Evolutionary conservation across 2,113 vertebrate genomes (phyloP).

Genomic region (Pyrgilauda ruficollis): DNA sequence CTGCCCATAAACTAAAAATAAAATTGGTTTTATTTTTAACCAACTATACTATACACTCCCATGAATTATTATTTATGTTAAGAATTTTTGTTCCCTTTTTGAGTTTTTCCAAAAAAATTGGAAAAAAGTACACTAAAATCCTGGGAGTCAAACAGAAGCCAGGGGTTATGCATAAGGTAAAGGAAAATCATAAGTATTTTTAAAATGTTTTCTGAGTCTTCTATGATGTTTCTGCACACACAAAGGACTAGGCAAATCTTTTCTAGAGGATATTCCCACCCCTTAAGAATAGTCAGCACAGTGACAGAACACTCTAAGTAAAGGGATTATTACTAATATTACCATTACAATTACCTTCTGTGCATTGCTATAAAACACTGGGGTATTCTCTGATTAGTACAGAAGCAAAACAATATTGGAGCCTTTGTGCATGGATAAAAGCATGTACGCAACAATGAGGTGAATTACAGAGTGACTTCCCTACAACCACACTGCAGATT

Average conservation of each 20-base stretch:
- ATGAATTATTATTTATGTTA: background rate
- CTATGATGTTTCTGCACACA: background rate
- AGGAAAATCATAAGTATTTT: rapidly evolving
- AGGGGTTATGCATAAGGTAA: background rate
- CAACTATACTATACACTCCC: background rate
- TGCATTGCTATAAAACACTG: background rate
- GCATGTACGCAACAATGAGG: background rate
- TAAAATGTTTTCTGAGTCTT: background rate
- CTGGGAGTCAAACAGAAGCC: background rate
- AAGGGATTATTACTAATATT: background rate
- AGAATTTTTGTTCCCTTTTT: background rate
- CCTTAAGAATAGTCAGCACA: background rate
- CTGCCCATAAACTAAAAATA: background rate
- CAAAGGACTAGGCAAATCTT: background rate
- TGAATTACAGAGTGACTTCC: background rate
- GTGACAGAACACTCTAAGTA: background rate
- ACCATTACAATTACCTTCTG: background rate
- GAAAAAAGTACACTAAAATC: background rate
- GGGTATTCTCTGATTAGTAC: background rate
- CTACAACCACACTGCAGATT: background rate
- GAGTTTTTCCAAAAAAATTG: background rate
- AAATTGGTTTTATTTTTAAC: background rate
- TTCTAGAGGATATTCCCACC: background rate
- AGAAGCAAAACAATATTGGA: background rate
- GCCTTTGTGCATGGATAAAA: background rate